These are phyloP conservation scores for Microctonus aethiopoides DNA, from an alignment of 2,888 invertebrate genomes.

Conservation along the genomic window DNA sequence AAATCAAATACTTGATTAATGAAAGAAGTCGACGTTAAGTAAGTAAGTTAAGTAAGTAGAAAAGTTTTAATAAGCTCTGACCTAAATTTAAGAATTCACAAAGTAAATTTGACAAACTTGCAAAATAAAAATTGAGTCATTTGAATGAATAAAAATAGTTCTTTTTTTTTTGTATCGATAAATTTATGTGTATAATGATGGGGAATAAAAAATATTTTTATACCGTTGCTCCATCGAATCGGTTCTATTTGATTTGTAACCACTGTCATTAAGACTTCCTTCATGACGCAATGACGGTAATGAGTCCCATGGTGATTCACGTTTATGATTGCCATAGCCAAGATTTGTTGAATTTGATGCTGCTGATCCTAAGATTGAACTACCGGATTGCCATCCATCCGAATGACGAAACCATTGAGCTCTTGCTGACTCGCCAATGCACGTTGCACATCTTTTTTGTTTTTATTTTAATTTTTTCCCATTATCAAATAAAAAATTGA, in stretches of 20 bases:
- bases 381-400: slow-evolving; percentile 86
- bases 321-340: slow-evolving; percentile 71
- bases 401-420: slow-evolving; percentile 92
- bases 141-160: too few species aligned
- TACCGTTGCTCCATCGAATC: slow-evolving; percentile 91
- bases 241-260: slow-evolving; percentile 86
- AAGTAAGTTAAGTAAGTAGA: neutral
- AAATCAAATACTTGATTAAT: neutral
- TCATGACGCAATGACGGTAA: slow-evolving; percentile 87
- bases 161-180: neutral
- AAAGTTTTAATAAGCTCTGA: slow-evolving; percentile 15
- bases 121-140: neutral
- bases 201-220: slow-evolving; percentile 44
- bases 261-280: slow-evolving; percentile 87
- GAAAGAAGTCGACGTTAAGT: too few species aligned
- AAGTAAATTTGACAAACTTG: neutral
- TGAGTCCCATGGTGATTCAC: slow-evolving; percentile 87
- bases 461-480: too few species aligned
- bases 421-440: slow-evolving; percentile 89
- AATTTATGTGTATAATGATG: too few species aligned
- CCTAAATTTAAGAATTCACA: neutral
- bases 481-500: slow-evolving; percentile 17
- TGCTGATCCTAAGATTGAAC: slow-evolving; percentile 76
- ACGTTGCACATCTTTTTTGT: slow-evolving; percentile 80
- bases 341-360: slow-evolving; percentile 64